Evolutionary conservation across 2,888 invertebrate species (phyloP).

Genomic region (Ormia ochracea): DNA sequence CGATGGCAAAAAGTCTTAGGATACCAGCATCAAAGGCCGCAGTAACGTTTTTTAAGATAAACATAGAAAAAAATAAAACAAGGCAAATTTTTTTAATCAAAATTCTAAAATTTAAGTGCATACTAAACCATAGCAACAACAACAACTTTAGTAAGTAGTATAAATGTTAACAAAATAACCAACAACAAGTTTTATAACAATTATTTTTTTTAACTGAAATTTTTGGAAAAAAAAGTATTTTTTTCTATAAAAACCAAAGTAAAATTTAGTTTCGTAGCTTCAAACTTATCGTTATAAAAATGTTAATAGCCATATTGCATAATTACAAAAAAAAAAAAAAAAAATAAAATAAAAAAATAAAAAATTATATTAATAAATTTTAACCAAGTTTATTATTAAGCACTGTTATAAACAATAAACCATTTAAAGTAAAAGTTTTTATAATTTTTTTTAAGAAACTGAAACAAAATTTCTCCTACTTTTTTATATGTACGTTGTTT

Average conservation of each 20-base stretch:
- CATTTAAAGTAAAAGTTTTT: background rate
- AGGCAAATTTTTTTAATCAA: slow-evolving; percentile 16
- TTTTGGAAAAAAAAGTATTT: background rate
- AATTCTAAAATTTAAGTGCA: slow-evolving; percentile 49
- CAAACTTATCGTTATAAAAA: slow-evolving; percentile 20
- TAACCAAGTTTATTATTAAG: background rate
- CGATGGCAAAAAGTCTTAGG: slow-evolving; percentile 71
- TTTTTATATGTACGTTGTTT: slow-evolving; percentile 6
- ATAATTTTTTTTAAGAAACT: background rate
- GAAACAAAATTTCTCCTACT: background rate
- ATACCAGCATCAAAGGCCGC: slow-evolving; percentile 66
- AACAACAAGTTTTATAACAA: slow-evolving; percentile 35
- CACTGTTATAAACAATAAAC: slow-evolving; percentile 25
- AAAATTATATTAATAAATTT: background rate
- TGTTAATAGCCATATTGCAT: background rate
- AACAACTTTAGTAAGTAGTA: slow-evolving; percentile 51
- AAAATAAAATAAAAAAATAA: too few species aligned
- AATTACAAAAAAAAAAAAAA: background rate
- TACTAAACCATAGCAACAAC: slow-evolving; percentile 34
- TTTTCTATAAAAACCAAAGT: background rate
- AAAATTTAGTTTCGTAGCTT: slow-evolving; percentile 18
- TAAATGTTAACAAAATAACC: slow-evolving; percentile 43
- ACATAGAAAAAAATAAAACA: background rate
- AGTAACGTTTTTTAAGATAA: slow-evolving; percentile 64
- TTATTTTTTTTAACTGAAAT: slow-evolving; percentile 21